Base-by-base conservation (phyloP, 2,888 invertebrate species). In the Exephanes ischioxanthus region DNA sequence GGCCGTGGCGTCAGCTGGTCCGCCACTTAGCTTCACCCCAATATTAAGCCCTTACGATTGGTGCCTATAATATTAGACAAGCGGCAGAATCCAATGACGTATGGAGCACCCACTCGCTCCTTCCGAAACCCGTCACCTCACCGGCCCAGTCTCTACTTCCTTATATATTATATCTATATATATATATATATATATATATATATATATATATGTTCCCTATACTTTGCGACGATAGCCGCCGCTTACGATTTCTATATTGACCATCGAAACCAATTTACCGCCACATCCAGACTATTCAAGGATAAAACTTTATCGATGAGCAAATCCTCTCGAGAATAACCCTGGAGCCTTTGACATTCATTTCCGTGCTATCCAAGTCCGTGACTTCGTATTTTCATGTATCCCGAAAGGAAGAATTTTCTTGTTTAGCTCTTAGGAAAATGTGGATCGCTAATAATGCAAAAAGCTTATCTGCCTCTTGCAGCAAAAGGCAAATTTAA, bases 1-100 rank as follows among this genome's bases (percentile, higher is more conserved):
- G 81, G 73, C 86, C 89, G 83, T 87, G 94, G 95, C 95, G 95
- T 95, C 95, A 95, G 94, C 95, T 95, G 95, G 94, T 93, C 92
- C 93, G 93, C 94, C 95, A 95, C 95, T 95, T 95, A 94, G 93
- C 94, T 94, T 94, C 93, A 93, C 93, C 94, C 94, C 92, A 92
- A 93, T 94, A 94, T 94, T 93, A 94, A 94, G 93, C 93, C 92
- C 93, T 93, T 92, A 91, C 92, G 92, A 94, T 93, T 93, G 93
- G 91, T 93, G 91, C 92, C 92, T 92, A 93, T 94, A 92, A 93
- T 93, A 94, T 93, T 92, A 93, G 93, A 93, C 92, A 92, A 93
- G 91, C 91, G 89, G 90, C 91, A 90, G 90, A 91, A 92, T 93
- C 90, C 91, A 91, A 92, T 92, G 93, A 93, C 92, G 92, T 93